Conservation (phyloP, 2,888 invertebrate species). For the Petrolisthes manimaculis region DNA sequence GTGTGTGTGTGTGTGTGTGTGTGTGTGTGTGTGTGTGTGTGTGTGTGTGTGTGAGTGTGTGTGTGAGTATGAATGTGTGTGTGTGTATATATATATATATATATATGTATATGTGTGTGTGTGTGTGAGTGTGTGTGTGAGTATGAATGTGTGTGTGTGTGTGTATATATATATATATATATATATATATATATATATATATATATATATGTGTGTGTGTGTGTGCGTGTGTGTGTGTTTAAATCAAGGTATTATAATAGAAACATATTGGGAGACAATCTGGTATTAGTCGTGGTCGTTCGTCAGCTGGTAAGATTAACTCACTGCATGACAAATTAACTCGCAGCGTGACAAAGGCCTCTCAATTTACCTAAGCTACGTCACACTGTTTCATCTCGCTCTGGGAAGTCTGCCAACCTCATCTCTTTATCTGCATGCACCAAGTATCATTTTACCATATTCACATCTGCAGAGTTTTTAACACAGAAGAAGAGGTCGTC, state of each 20-base stretch:
- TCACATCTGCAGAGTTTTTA: too few species aligned
- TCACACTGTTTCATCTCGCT: neutral
- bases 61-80: slow-evolving; percentile 21
- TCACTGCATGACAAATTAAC: too few species aligned
- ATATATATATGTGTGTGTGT: slow-evolving; percentile 2
- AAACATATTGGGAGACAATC: too few species aligned
- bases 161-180: slow-evolving; percentile 19
- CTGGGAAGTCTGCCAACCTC: neutral
- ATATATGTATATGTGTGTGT: neutral
- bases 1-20: slow-evolving; percentile 13
- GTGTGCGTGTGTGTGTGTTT: neutral
- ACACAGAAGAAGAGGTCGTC: too few species aligned
- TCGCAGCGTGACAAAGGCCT: too few species aligned
- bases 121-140: neutral
- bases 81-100: slow-evolving; percentile 19
- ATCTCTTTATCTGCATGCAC: too few species aligned
- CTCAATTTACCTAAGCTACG: too few species aligned
- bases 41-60: slow-evolving; percentile 14
- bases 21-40: slow-evolving; percentile 12
- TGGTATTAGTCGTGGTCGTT: too few species aligned
- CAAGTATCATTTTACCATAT: too few species aligned
- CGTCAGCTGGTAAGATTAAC: too few species aligned
- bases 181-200: neutral
- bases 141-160: neutral
- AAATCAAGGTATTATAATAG: neutral